phyloP scores from a whole-genome alignment of 1,140 invertebrate genomes.

The Armadillidium nasatum region DNA sequence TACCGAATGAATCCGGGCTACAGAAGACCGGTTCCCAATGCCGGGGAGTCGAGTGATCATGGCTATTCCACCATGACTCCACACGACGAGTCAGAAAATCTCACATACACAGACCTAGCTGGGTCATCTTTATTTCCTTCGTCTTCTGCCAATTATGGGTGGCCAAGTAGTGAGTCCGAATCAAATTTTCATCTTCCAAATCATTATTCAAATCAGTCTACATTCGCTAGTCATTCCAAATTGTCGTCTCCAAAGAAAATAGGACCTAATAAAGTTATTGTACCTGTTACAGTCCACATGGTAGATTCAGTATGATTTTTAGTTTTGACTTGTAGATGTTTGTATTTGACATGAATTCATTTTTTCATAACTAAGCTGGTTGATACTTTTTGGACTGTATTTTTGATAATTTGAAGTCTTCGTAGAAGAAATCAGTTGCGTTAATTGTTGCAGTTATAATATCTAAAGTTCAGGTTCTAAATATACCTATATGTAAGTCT shows the following conservation, averaged over 20 bases:
- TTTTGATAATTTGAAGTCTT: no score
- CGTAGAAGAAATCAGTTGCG: no score
- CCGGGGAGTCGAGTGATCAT: constrained; percentile 79
- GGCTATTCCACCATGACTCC: constrained; percentile 77
- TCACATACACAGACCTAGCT: constrained; percentile 34
- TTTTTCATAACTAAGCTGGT: no score
- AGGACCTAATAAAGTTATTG: constrained; percentile 57
- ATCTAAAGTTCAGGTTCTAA: no score
- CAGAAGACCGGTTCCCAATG: constrained; percentile 56
- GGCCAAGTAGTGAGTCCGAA: background rate
- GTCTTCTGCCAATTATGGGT: constrained; percentile 14
- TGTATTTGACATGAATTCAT: no score
- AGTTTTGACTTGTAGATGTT: no score
- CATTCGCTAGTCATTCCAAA: constrained; percentile 45
- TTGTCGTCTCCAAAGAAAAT: constrained; percentile 55
- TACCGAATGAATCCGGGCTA: constrained; percentile 79
- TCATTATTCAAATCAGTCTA: background rate
- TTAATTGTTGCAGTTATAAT: no score
- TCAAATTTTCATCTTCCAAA: background rate
- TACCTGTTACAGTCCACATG: constrained; percentile 79
- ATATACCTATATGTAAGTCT: no score
- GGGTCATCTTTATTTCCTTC: constrained; percentile 21
- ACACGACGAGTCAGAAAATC: constrained; percentile 39
- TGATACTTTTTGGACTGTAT: no score
- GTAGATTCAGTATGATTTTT: constrained; percentile 53